Evolutionary conservation across 1,140 invertebrate genomes (phyloP).

Genomic region (Ips nitidus): DNA sequence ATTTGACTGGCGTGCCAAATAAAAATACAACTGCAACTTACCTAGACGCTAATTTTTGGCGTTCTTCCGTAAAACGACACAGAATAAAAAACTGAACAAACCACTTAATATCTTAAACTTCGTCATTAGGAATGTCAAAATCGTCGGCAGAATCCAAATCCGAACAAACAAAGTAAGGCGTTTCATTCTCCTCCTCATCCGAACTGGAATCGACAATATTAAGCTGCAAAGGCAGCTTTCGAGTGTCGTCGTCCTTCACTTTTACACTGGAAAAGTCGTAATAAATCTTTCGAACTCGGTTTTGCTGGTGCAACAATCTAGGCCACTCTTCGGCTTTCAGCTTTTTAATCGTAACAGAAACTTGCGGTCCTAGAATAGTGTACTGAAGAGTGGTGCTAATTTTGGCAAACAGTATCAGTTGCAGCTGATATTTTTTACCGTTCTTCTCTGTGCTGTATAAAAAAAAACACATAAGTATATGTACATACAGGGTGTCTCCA

Average conservation of each 20-base stretch:
- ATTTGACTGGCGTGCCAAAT: too few species aligned
- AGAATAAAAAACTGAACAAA: too few species aligned
- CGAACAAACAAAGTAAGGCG: slow-evolving; percentile 34
- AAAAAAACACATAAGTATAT: not conserved
- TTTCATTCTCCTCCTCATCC: slow-evolving; percentile 26
- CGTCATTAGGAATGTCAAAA: slow-evolving; percentile 27
- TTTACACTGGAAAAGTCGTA: slow-evolving; percentile 36
- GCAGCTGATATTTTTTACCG: slow-evolving; percentile 41
- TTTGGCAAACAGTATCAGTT: slow-evolving; percentile 39
- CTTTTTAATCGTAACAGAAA: slow-evolving; percentile 41
- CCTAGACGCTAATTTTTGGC: too few species aligned
- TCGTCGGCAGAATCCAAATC: slow-evolving; percentile 44
- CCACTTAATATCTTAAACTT: not conserved
- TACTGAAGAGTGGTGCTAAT: slow-evolving; percentile 36
- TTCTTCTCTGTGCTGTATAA: slow-evolving; percentile 16
- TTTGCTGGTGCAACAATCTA: slow-evolving; percentile 29
- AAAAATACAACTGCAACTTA: too few species aligned
- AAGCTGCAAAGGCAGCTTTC: slow-evolving; percentile 35
- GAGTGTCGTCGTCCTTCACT: slow-evolving; percentile 14
- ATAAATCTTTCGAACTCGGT: slow-evolving; percentile 39
- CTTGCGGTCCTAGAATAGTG: slow-evolving; percentile 32
- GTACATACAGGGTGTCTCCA: too few species aligned
- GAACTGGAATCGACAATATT: slow-evolving; percentile 34
- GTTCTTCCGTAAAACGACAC: too few species aligned
- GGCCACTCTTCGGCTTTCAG: slow-evolving; percentile 38